Evolutionary conservation across 2,797 vertebrate genomes (phyloP), one percentile per base, ranked within the genome.

Genomic region (Lycodopsis pacificus): DNA sequence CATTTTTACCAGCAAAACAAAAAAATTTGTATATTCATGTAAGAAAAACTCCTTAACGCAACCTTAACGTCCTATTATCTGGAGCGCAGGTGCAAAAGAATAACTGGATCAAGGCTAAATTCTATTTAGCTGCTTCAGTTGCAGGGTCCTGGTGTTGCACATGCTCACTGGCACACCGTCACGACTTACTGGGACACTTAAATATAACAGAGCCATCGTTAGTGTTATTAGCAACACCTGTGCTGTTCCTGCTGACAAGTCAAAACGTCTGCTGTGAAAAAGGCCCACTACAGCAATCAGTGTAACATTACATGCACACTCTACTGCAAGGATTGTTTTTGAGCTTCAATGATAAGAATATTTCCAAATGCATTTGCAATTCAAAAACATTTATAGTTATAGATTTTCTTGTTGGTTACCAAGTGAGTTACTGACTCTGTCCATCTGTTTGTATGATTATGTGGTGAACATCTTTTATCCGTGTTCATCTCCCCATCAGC

Each of bases 401-500:
- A 19, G 36, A 46, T 69, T 67, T 59, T 36, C n/a, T 65, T 63
- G 44, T 59, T 65, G 44, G 40, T 58, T 40, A 32, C 36, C 36
- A 73, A 71, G 73, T 56, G 4, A 19, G 64, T 57, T 42, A 57
- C 51, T 61, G 13, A 6, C 57, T 17, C 10, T 11, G 42, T 73
- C 53, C 40, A 27, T 79, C 66, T 82, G 44, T 42, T 13, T 11
- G 20, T 74, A 27, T 27, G 65, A 81, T 81, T 62, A 77, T 74
- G 49, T 84, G 81, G 76, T 73, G 78, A 64, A 75, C 66, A 77
- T 81, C 79, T 82, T 73, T 67, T 20, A 6, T 56, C 32, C 17
- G 19, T 36, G 79, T 76, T 87, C 76, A 36, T 81, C 73, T 83
- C 56, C 64, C 80, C 71, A 68, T 86, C 81, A 78, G 77, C 80